Evolutionary conservation across 1,140 invertebrate genomes (phyloP), one percentile per base, ranked within the genome.

Genomic region (Apocrypta bakeri): DNA sequence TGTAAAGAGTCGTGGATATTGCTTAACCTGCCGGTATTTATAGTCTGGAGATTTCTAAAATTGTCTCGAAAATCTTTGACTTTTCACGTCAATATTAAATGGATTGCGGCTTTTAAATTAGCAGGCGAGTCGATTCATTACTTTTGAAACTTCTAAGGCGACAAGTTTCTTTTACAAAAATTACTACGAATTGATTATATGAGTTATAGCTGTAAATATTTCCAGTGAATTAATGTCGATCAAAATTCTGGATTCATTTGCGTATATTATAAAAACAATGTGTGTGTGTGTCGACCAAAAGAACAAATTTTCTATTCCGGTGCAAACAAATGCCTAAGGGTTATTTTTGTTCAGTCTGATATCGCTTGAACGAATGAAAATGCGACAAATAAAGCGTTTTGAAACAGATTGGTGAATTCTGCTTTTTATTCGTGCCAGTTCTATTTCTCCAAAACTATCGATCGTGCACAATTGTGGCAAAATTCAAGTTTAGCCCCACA

Each of bases 321-420:
- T 71, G 68, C 27, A 72, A 48, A 78, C 72, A 82, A 82, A 82
- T 78, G 76, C 64, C 48, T 27, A n/a, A 42, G 1, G 29, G 48
- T 64, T 72, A 82, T 82, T 82, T 82, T 82, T 82, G 75, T 64
- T 72, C 27, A 40, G 74, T n/a, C 48, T 82, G 81, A 72, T 82
- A 64, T 64, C 42, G 75, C 75, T 72, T 82, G n/a, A 64, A 48
- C 56, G 42, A 77, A 78, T 21, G 33, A 73, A 82, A 78, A 78
- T 82, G 48, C 29, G 48, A 17, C 64, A 64, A 82, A 82, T 77
- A 82, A 82, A 82, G 7, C 25, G n/a, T 75, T 75, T 81, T 68
- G 12, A 76, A 81, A 75, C 24, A 68, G 25, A 75, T n/a, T n/a
- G n/a, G n/a, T n/a, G 8, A 69, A 69, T 24, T 27, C 27, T 24